Conservation (phyloP, 2,888 invertebrate genomes). For the Drosophila lacicola region DNA sequence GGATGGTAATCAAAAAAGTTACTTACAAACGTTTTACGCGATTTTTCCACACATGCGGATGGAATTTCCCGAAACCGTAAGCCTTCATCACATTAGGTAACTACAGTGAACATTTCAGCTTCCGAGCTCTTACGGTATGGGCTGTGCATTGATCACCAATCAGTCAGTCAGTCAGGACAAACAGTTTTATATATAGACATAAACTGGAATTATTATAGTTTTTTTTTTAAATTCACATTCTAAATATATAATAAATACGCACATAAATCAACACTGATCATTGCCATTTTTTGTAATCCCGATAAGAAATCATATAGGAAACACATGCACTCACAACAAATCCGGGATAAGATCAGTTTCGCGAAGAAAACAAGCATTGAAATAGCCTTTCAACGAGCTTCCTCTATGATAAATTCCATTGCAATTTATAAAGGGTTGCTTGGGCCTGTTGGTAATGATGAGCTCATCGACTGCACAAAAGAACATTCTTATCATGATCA, state of each 20-base stretch:
- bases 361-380: constrained; percentile 19
- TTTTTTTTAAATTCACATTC: neutral
- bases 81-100: no score
- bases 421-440: constrained; percentile 67
- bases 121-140: no score
- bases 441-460: constrained; percentile 49
- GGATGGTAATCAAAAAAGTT: no score
- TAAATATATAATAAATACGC: constrained; percentile 2
- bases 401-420: constrained; percentile 57
- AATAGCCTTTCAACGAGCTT: constrained; percentile 69
- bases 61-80: no score
- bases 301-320: constrained; percentile 41
- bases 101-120: no score
- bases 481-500: constrained; percentile 71
- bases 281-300: constrained; percentile 49
- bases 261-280: constrained; percentile 41
- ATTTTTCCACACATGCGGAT: no score
- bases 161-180: no score
- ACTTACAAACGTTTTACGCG: no score
- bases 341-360: constrained; percentile 61
- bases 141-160: no score
- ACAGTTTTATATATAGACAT: neutral
- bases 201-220: no score
- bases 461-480: constrained; percentile 70
- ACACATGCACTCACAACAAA: constrained; percentile 63